These are phyloP conservation scores for Eulacestoma nigropectus DNA, from an alignment of 2,113 vertebrate genomes.

Conservation along the genomic window DNA sequence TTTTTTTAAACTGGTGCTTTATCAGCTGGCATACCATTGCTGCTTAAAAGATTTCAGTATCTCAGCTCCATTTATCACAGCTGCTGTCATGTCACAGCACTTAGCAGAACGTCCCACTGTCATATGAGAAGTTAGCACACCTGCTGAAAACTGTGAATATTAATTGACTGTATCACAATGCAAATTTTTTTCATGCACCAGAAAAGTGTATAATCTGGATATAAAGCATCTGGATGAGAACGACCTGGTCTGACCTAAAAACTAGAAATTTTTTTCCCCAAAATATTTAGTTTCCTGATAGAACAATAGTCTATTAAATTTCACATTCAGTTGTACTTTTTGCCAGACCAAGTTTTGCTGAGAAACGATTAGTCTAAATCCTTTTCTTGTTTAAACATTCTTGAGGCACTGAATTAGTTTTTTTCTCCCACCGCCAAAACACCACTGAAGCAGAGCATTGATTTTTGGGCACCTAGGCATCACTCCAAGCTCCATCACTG, in stretches of 20 bases:
- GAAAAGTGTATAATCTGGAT: not conserved
- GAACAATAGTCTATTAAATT: not conserved
- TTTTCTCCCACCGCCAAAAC: not conserved
- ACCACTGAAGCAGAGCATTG: not conserved
- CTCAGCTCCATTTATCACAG: not conserved
- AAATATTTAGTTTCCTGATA: not conserved
- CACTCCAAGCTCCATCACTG: not conserved
- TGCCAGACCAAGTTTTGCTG: not conserved
- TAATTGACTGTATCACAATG: not conserved
- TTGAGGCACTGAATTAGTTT: not conserved
- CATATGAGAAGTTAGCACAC: not conserved
- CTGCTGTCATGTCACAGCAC: not conserved
- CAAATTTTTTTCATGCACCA: not conserved
- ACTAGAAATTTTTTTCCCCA: not conserved
- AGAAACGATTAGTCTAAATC: not conserved
- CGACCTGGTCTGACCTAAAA: not conserved
- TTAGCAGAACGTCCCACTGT: not conserved
- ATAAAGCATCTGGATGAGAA: not conserved
- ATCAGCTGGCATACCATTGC: not conserved
- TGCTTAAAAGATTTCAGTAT: slow-evolving; percentile 15
- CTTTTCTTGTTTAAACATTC: not conserved
- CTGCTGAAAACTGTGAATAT: slow-evolving; percentile 40
- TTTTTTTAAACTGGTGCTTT: not conserved
- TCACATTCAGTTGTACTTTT: not conserved
- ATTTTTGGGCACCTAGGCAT: not conserved